A percentile compares a stretch with the other conserved stretches of the same genome.
These are phyloP conservation scores for Loriculus beryllinus DNA, from an alignment of 2,797 vertebrate genomes.

Conservation along the genomic window DNA sequence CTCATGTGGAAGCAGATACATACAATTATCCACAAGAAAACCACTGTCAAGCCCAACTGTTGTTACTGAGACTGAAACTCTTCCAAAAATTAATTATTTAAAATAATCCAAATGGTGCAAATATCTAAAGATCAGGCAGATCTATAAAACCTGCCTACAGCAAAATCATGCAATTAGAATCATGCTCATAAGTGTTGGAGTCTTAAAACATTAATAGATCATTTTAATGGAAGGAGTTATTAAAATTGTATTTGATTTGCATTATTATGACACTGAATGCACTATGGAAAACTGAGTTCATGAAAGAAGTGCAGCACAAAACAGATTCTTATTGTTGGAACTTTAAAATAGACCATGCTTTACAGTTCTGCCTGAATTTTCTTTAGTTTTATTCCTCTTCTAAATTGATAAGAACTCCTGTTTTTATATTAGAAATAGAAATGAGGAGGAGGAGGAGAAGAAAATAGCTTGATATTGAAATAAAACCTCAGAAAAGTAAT, in stretches of 20 bases:
- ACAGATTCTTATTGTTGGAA: background rate
- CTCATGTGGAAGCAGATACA: background rate
- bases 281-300: constrained; percentile 25
- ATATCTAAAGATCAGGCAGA: constrained; percentile 57
- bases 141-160: constrained; percentile 68
- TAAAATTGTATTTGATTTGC: constrained; percentile 77
- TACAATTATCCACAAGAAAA: background rate
- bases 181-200: constrained; percentile 67
- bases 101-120: constrained; percentile 61
- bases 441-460: background rate
- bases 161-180: constrained; percentile 73
- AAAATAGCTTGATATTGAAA: constrained; percentile 60
- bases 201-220: constrained; percentile 73
- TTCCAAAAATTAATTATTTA: constrained; percentile 66
- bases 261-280: constrained; percentile 65
- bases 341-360: constrained; percentile 1
- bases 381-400: constrained; percentile 54
- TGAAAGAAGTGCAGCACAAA: background rate
- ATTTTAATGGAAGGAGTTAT: constrained; percentile 76
- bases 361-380: background rate
- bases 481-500: constrained; percentile 68
- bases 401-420: constrained; percentile 13
- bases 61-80: constrained; percentile 36
- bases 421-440: constrained; percentile 33
- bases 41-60: background rate